Conservation (phyloP, 2,797 vertebrate species). For the Tympanoctomys barrerae region DNA sequence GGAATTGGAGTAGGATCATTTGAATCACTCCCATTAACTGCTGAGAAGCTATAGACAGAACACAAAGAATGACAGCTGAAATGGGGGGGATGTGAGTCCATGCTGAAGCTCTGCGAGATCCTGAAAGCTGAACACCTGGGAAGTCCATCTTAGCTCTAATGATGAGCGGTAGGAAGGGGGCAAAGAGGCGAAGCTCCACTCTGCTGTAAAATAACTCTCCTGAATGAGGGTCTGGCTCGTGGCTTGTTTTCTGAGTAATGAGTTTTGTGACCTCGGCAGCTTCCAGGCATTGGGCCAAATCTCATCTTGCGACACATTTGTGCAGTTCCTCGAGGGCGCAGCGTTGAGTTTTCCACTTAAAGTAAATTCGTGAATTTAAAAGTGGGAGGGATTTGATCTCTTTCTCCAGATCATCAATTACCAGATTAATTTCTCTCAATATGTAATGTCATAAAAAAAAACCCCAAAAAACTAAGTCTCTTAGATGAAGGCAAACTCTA, state of each 20-base stretch:
- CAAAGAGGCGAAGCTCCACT: neutral
- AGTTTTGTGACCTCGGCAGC: conserved; percentile 73
- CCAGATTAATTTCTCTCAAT: conserved; percentile 5
- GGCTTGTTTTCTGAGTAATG: conserved; percentile 61
- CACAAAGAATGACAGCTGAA: conserved; percentile 28
- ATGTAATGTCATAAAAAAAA: neutral
- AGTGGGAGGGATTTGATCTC: conserved; percentile 13
- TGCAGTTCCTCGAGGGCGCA: conserved; percentile 68
- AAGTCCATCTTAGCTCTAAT: conserved; percentile 6
- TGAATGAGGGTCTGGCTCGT: neutral
- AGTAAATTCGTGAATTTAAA: conserved; percentile 55
- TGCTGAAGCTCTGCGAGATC: neutral
- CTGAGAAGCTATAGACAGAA: conserved; percentile 73
- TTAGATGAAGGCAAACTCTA: conserved; percentile 1
- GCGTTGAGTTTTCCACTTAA: conserved; percentile 53
- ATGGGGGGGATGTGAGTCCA: neutral
- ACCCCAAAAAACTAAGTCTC: neutral
- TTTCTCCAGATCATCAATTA: conserved; percentile 4
- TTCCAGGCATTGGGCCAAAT: conserved; percentile 70
- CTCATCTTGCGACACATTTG: conserved; percentile 59
- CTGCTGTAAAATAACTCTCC: neutral
- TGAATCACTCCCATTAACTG: conserved; percentile 81
- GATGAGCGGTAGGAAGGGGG: neutral
- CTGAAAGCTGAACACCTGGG: neutral
- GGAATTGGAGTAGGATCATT: conserved; percentile 80